phyloP scores from a whole-genome alignment of 2,797 vertebrate genomes.

The Arremon brunneinucha region DNA sequence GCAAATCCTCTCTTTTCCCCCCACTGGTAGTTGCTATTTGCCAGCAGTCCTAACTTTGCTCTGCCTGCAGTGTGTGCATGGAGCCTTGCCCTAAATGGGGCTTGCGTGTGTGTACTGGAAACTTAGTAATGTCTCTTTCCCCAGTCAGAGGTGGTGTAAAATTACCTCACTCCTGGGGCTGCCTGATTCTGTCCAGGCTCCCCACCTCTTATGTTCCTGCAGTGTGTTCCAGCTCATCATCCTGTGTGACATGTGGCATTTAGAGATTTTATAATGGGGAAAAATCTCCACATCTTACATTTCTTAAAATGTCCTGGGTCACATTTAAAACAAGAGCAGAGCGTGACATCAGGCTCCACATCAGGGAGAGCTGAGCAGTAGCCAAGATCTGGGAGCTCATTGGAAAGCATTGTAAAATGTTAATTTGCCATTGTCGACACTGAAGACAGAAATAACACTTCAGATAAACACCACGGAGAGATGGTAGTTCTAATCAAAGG shows the following conservation, averaged over 20 bases:
- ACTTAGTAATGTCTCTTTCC: background rate
- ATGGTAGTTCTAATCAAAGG: slow-evolving; percentile 64
- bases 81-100: background rate
- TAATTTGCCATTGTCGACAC: slow-evolving; percentile 63
- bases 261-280: background rate
- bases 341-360: slow-evolving; percentile 46
- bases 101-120: background rate
- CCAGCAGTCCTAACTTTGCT: background rate
- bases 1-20: background rate
- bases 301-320: background rate
- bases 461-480: slow-evolving; percentile 61
- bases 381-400: slow-evolving; percentile 56
- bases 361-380: slow-evolving; percentile 13
- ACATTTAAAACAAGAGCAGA: slow-evolving; percentile 34
- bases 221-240: background rate
- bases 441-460: slow-evolving; percentile 68
- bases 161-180: background rate
- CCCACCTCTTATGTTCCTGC: background rate
- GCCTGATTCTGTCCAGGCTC: background rate
- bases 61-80: background rate
- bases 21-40: background rate
- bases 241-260: background rate
- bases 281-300: background rate
- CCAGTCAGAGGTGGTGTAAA: background rate
- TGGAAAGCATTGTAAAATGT: slow-evolving; percentile 60